Evolutionary conservation across 2,113 vertebrate species (phyloP), one percentile per base, ranked within the genome.

Genomic region (Mus spicilegus): DNA sequence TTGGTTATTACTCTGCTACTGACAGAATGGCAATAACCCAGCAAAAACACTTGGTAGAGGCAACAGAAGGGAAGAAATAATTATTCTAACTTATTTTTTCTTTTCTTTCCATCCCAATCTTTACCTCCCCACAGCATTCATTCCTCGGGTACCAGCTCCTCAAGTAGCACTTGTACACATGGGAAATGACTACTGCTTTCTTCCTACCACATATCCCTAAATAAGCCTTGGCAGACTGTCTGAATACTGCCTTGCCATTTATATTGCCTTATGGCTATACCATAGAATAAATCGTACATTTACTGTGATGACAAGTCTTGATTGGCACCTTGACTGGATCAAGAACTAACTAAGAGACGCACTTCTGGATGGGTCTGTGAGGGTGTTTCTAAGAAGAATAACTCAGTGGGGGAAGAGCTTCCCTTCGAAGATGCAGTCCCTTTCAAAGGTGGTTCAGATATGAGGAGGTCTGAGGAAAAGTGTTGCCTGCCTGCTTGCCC

Each of bases 31-130:
- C 42, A 22, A 17, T 58, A 61, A 51, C 42, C 77, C 58, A 1
- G 65, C 17, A 16, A 70, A 89, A 88, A 93, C 78, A 86, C 28
- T 69, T 92, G 46, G n/a, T 89, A n/a, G 67, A 92, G 33, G 42
- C 51, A 82, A 86, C 49, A 8, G 3, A 61, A 92, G 65, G 70
- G 58, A 77, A 42, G 87, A 89, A 87, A 42, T 13, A 87, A 65
- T 82, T 61, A 76, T 85, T 69, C 56, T 89, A 26, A 92, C 58
- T 90, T 81, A 9, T 19, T 80, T 82, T 78, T 26, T 69, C 30
- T 85, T 89, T 86, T 75, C 82, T 97, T 87, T 69, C 24, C 65
- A n/a, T 46, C 36, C 82, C 78, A 49, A 0, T 70, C 26, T 89
- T 81, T 91, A 49, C 8, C 20, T 88, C 49, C 16, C 73, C n/a